Conservation (phyloP, 2,797 vertebrate genomes). For the Falco columbarius region DNA sequence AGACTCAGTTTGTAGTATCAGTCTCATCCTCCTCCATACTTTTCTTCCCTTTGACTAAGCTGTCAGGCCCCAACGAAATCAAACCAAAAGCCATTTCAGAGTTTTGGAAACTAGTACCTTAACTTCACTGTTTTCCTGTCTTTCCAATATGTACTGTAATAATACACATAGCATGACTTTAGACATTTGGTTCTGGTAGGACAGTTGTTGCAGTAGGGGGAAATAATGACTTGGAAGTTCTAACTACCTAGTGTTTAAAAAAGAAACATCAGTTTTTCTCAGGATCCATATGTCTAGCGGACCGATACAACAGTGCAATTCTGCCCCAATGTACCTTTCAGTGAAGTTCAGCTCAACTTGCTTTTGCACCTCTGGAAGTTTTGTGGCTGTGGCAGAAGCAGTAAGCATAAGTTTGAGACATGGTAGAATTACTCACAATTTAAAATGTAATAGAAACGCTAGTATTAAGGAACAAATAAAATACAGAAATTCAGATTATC, state of each 20-base stretch:
- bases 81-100: neutral
- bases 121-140: neutral
- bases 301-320: neutral
- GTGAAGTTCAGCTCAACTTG: neutral
- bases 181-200: neutral
- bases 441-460: neutral
- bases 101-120: neutral
- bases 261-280: neutral
- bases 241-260: neutral
- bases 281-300: neutral
- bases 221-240: neutral
- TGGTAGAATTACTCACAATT: neutral
- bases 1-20: neutral
- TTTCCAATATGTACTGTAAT: neutral
- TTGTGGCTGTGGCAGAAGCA: neutral
- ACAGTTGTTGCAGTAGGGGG: neutral
- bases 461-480: neutral
- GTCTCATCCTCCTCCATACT: neutral
- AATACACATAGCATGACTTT: fast-evolving
- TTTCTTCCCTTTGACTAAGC: neutral
- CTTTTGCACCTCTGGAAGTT: neutral
- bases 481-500: neutral
- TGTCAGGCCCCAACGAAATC: neutral
- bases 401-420: neutral
- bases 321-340: neutral